phyloP scores from a whole-genome alignment of 2,797 vertebrate species.

The Galaxias olidus region DNA sequence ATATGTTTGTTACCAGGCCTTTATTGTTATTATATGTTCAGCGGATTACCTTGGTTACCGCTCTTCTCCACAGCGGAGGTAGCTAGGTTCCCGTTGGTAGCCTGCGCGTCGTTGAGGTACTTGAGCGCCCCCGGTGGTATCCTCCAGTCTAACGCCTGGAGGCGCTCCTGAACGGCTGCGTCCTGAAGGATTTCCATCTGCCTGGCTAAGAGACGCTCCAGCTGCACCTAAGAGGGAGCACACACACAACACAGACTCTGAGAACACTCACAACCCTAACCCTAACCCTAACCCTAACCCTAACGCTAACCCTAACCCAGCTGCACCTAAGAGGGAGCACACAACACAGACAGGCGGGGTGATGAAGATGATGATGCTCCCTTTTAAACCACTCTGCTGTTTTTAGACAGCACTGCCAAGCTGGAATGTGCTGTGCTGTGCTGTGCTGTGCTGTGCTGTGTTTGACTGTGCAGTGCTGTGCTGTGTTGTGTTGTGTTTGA shows the following conservation, averaged over 20 bases:
- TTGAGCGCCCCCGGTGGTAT: conserved; percentile 83
- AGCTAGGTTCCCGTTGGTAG: conserved; percentile 71
- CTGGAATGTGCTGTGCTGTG: too few relatives aligned
- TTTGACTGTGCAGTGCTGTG: too few relatives aligned
- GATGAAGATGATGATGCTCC: too few relatives aligned
- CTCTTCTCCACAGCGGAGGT: conserved; percentile 69
- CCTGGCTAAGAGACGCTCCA: conserved; percentile 90
- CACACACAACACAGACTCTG: conserved; percentile 1
- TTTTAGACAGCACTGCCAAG: too few relatives aligned
- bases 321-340: conserved; percentile 78
- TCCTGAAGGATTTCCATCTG: conserved; percentile 96
- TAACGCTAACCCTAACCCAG: too few relatives aligned
- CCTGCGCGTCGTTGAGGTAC: conserved; percentile 82
- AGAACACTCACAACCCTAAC: too few relatives aligned
- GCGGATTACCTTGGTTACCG: conserved; percentile 76
- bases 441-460: too few relatives aligned
- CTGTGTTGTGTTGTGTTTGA: too few relatives aligned
- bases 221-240: conserved; percentile 79
- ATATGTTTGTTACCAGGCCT: too few relatives aligned
- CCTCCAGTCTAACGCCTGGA: conserved; percentile 85
- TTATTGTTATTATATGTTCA: not conserved
- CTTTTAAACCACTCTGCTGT: too few relatives aligned
- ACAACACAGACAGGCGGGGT: conserved; percentile 6
- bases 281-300: too few relatives aligned
- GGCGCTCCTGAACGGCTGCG: conserved; percentile 86